Evolutionary conservation across 2,888 invertebrate species (phyloP), one percentile per base, ranked within the genome.

Genomic region (Habrosyne pyritoides): DNA sequence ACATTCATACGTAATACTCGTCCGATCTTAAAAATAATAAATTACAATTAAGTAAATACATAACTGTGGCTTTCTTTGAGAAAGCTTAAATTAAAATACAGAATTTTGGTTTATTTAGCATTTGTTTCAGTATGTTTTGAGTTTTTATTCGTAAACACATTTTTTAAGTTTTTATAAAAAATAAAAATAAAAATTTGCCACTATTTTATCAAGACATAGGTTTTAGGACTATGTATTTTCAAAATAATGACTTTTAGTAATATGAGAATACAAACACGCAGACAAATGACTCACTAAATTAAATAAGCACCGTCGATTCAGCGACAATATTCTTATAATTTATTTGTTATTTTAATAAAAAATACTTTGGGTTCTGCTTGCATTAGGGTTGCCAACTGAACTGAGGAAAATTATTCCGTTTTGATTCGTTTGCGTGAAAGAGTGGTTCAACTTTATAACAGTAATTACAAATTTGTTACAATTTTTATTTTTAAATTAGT

Each of bases 291-390:
- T 71, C 60, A 67, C 68, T 66, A 66, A 67, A 59, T 66, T 66
- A 69, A 60, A 50, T n/a, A 83, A 89, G 89, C 89, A 90, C 89
- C 89, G 72, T 86, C 67, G 84, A 89, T 90, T 90, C 90, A 90
- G 90, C 90, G 79, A 79, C 67, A 60, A 57, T 53, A 56, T 56
- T 58, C 71, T 71, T 75, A 77, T 53, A 63, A 63, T 54, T 66
- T 69, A 69, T 67, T 66, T 67, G 56, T 58, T 70, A 60, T 61
- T 54, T 47, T n/a, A 62, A 67, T 57, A 62, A 66, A 33, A 60
- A 53, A 14, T 42, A 42, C 42, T 18, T 42, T 42, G 42, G 42
- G 18, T 8, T 42, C 6, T 42, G 18, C 8, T 36, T 18, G 8
- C 42, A 8, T 42, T 6, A 42, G 42, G 8, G 18, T 42, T 18